phyloP scores from a whole-genome alignment of 2,888 invertebrate genomes.

The Macaria liturata region DNA sequence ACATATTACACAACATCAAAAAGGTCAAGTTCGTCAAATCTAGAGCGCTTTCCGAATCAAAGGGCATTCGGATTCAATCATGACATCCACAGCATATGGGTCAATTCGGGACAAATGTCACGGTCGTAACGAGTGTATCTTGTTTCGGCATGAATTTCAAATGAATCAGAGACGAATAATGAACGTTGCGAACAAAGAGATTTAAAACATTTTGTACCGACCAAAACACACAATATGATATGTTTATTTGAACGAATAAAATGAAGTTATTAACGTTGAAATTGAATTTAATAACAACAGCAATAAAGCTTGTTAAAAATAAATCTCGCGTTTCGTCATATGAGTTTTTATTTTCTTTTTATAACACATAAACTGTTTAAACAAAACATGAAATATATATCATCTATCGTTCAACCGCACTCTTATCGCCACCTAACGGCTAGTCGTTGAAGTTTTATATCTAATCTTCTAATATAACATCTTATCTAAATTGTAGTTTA shows the following conservation, averaged over 20 bases:
- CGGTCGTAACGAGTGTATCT: constrained; percentile 20
- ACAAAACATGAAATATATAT: too few relatives aligned
- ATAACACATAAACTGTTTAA: too few relatives aligned
- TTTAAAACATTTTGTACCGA: too few relatives aligned
- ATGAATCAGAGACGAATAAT: constrained; percentile 3
- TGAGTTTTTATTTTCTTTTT: too few relatives aligned
- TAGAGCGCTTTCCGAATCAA: constrained; percentile 25
- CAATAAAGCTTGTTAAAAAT: too few relatives aligned
- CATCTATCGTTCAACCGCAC: neutral
- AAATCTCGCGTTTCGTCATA: too few relatives aligned
- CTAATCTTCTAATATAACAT: constrained; percentile 12
- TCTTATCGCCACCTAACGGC: constrained; percentile 27
- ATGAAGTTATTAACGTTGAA: too few relatives aligned
- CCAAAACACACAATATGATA: too few relatives aligned
- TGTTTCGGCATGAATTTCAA: constrained; percentile 10
- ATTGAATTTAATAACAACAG: too few relatives aligned
- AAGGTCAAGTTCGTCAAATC: constrained; percentile 24
- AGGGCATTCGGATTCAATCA: constrained; percentile 28
- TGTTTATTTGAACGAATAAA: too few relatives aligned
- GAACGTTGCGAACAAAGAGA: too few relatives aligned
- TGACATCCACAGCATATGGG: constrained; percentile 20
- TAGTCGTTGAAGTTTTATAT: constrained; percentile 21
- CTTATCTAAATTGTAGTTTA: constrained; percentile 30
- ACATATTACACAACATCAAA: constrained; percentile 15
- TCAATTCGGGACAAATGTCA: constrained; percentile 30